Conservation (phyloP, 2,113 vertebrate species). For the Cettia cetti region DNA sequence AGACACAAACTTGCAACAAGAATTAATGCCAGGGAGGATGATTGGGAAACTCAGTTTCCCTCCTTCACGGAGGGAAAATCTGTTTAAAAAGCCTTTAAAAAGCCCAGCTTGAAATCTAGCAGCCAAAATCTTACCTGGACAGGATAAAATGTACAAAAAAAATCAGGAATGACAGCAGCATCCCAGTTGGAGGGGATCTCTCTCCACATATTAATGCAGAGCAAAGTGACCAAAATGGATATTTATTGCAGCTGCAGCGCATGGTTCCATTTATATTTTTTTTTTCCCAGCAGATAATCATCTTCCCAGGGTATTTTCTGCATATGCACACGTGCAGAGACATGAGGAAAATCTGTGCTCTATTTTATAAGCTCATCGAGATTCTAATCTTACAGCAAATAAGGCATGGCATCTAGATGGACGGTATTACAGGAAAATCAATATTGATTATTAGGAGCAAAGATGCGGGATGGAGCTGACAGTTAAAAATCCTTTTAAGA, state of each 20-base stretch:
- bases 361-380: constrained; percentile 56
- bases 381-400: constrained; percentile 65
- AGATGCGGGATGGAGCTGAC: constrained; percentile 37
- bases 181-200: too few species aligned
- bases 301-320: constrained; percentile 22
- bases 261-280: background rate
- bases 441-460: constrained; percentile 70
- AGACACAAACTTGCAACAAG: background rate
- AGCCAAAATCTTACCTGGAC: background rate
- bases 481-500: constrained; percentile 63
- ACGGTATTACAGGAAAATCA: constrained; percentile 64
- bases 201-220: background rate
- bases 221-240: background rate
- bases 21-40: background rate
- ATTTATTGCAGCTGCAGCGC: background rate
- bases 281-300: constrained; percentile 21
- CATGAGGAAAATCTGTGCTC: background rate
- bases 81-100: background rate
- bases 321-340: background rate
- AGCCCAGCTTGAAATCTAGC: background rate
- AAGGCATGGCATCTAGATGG: constrained; percentile 59
- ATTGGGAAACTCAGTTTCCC: background rate
- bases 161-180: background rate
- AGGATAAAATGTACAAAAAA: background rate
- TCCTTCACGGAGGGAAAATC: background rate